A percentile compares a stretch with the other conserved stretches of the same genome.
Conservation (phyloP, 1,140 invertebrate species). For the Drosophila insularis region DNA sequence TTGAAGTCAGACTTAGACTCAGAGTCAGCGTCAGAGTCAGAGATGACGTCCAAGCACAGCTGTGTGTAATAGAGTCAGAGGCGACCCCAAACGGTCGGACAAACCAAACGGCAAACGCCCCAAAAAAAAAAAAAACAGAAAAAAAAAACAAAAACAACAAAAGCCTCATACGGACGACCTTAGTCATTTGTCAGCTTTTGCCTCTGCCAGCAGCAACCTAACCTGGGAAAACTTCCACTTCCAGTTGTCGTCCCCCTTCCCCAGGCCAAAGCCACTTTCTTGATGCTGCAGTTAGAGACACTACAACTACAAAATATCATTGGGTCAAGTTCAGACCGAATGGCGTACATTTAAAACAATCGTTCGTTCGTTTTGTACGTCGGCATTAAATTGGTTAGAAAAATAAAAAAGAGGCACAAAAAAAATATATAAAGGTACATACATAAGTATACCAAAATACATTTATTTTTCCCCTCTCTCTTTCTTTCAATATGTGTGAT, state of each 20-base stretch:
- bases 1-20: slow-evolving; percentile 4
- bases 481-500: slow-evolving; percentile 39
- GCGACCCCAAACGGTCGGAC: slow-evolving; percentile 56
- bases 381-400: slow-evolving; percentile 27
- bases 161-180: slow-evolving; percentile 66
- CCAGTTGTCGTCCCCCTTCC: not conserved
- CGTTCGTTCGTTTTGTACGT: slow-evolving; percentile 48
- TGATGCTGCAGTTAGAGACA: slow-evolving; percentile 20
- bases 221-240: slow-evolving; percentile 31
- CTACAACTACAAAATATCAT: slow-evolving; percentile 72
- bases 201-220: slow-evolving; percentile 34
- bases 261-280: slow-evolving; percentile 58
- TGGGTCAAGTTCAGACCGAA: slow-evolving; percentile 70
- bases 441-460: not conserved
- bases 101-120: slow-evolving; percentile 66
- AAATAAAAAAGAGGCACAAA: not conserved
- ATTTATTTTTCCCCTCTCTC: not conserved
- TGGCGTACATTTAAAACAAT: slow-evolving; percentile 65
- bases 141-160: too few relatives aligned
- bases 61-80: slow-evolving; percentile 14
- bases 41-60: slow-evolving; percentile 16
- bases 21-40: slow-evolving; percentile 32
- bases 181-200: slow-evolving; percentile 76
- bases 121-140: slow-evolving; percentile 54
- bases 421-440: too few relatives aligned